A percentile compares a stretch with the other conserved stretches of the same genome.
These are phyloP conservation scores for Heliconius eleuchia DNA, from an alignment of 1,140 invertebrate species.

Conservation along the genomic window DNA sequence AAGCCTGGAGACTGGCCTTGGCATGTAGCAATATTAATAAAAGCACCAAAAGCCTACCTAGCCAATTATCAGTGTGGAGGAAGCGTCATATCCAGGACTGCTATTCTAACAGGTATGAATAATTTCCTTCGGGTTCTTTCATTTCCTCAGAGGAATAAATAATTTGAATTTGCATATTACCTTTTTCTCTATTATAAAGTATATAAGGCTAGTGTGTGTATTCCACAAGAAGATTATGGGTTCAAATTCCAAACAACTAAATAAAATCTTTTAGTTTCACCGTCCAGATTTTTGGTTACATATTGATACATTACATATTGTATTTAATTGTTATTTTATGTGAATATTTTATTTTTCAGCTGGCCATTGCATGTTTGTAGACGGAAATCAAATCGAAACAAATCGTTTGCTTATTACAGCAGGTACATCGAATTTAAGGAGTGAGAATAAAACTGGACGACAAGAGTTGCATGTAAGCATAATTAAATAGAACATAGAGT, in stretches of 20 bases:
- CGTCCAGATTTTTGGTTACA: no score
- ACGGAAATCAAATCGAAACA: conserved; percentile 45
- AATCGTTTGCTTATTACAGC: conserved; percentile 58
- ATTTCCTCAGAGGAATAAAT: conserved; percentile 20
- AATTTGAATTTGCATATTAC: not conserved
- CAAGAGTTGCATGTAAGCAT: conserved; percentile 50
- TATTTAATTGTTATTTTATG: not conserved
- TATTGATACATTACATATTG: no score
- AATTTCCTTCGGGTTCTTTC: conserved; percentile 29
- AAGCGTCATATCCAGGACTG: conserved; percentile 68
- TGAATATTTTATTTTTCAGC: conserved; percentile 49
- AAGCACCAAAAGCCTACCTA: conserved; percentile 79
- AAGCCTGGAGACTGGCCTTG: conserved; percentile 93
- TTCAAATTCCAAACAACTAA: not conserved
- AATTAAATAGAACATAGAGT: not conserved
- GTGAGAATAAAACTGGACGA: conserved; percentile 47
- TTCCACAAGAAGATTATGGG: not conserved
- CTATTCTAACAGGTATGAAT: conserved; percentile 69
- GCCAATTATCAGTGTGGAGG: conserved; percentile 72
- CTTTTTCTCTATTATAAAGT: not conserved
- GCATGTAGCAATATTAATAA: conserved; percentile 91
- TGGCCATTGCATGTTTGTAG: conserved; percentile 67
- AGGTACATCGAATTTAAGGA: conserved; percentile 54
- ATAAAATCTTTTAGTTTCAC: not conserved
- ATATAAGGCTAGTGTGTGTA: not conserved